Evolutionary conservation across 2,888 invertebrate genomes (phyloP), one percentile per base, ranked within the genome.

Genomic region (Nebria salina): DNA sequence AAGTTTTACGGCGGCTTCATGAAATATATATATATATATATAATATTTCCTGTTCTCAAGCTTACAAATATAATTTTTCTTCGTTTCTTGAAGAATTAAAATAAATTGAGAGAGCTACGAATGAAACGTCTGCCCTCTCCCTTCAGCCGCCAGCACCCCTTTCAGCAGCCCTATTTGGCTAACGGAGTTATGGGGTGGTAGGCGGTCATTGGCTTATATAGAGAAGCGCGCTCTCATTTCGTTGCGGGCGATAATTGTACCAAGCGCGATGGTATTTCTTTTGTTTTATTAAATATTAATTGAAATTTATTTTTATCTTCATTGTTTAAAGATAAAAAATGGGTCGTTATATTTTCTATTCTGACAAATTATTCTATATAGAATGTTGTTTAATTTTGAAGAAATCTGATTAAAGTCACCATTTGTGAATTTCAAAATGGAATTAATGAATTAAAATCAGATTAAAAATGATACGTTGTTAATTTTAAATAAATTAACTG

Each of bases 101-200:
- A 86, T 88, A 88, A 89, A 89, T 89, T 88, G 88, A 88, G 89
- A 88, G 34, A 86, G 87, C 87, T 88, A 86, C 87, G 86, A 87
- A 66, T 75, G 79, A 54, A 54, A 54, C 20, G 20, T 2, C 7
- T 54, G 8, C 54, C 54, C 54, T 8, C 54, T 13, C 11, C 7
- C 11, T 8, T 6, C 43, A 43, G 20, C 43, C 43, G 43, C 43
- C 43, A 43, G 7, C 43, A 43, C 54, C 54, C 54, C 54, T 8
- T 8, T 8, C 54, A 54, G 20, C 20, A 54, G 2, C 54, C 54
- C 54, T 11, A 34, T 34, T 54, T 54, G 11, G 54, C 4, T 54
- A 54, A 54, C 7, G 54, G 54, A 2, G 54, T 54, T 54, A 54
- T 54, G 54, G 54, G 54, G 13, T 54, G 54, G 54, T 54, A 13